Base-by-base conservation (phyloP, 2,888 invertebrate genomes). In the Drosophila ezoana region DNA sequence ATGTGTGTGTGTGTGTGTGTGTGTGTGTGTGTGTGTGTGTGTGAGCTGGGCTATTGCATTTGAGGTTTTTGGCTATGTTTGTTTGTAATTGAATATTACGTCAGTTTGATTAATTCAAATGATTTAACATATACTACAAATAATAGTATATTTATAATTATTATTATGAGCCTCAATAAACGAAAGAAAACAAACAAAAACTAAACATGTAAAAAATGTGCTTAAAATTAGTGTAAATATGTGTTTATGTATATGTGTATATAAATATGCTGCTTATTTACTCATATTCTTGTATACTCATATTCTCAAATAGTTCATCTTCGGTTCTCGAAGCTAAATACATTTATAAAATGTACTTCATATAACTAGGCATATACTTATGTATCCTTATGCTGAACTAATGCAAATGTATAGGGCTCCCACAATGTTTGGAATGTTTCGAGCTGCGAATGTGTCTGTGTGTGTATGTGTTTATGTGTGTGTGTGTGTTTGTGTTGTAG, bases 311-410 rank as follows among this genome's bases (percentile, higher is more conserved):
- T 81, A 70, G 72, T 80, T 87, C 72, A 69, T 70, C 61, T 62
- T 65, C 52, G 67, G 56, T 66, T 57, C 35, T 58, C 68, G 63
- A 61, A 67, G 68, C 64, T 65, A 61, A 54, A 67, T 84, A 90
- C 90, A 90, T 90, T 90, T 90, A 90, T 89, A 85, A 90, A 90
- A 90, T 90, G 90, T 83, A 90, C 45, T 38, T 54, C 20, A 40
- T 43, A 41, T 35, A 51, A 37, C 59, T 72, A 54, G 33, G 45
- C 52, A 67, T 68, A 66, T 52, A 52, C 16, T 23, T 66, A 61
- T 40, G 37, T 49, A 53, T 78, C 47, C 62, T 75, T 75, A 79
- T 81, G 72, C 62, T 45, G 44, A 51, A 37, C 47, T 61, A 73
- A 51, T 35, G 61, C 66, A 62, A 58, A 32, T 57, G 28, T 28